Base-by-base conservation (phyloP, 2,888 invertebrate genomes). In the Phorcus lineatus region DNA sequence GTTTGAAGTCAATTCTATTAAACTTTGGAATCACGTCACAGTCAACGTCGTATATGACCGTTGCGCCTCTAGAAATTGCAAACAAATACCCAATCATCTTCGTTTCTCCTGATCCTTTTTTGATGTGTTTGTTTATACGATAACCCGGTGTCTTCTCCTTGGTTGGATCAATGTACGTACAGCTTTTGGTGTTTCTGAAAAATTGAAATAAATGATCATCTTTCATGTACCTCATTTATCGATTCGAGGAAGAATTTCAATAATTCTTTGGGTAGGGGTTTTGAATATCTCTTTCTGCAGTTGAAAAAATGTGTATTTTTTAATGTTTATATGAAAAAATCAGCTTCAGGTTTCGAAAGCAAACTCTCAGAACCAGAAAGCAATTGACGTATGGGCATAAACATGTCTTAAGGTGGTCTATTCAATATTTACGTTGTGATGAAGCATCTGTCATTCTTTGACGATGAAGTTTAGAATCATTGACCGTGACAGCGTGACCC, bases 41-140 rank as follows among this genome's bases (percentile, higher is more conserved):
- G 1, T 76, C 55, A 24, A 55, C 55, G 53, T 76, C 76, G 19
- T 54, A 76, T 24, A 76, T 76, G 55, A 55, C 53, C 2, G 9
- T 55, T 16, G 76, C 76, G 22, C 76, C 55, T 0, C 55, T 55
- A 13, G 76, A 76, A 31, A 76, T 55, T 6, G 76, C 54, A n/a
- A 55, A 76, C n/a, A 76, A 31, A 40, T 76, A 76, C 17, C 76
- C 76, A 76, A 76, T 76, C 76, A 76, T 76, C 31, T 55, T 76
- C 19, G 7, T 76, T 28, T 36, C 55, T 24, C 31, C 76, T 19
- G 76, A 55, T 16, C n/a, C 19, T n/a, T n/a, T 22, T 22, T 54
- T n/a, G 54, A 76, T 24, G 11, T 19, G 19, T 31, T 55, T 22
- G 9, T 31, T 54, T 16, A 76, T 31, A 2, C 55, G 24, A 55